A percentile compares a stretch with the other conserved stretches of the same genome.
These are phyloP conservation scores for Drusus annulatus DNA, from an alignment of 1,140 invertebrate genomes.

Conservation along the genomic window DNA sequence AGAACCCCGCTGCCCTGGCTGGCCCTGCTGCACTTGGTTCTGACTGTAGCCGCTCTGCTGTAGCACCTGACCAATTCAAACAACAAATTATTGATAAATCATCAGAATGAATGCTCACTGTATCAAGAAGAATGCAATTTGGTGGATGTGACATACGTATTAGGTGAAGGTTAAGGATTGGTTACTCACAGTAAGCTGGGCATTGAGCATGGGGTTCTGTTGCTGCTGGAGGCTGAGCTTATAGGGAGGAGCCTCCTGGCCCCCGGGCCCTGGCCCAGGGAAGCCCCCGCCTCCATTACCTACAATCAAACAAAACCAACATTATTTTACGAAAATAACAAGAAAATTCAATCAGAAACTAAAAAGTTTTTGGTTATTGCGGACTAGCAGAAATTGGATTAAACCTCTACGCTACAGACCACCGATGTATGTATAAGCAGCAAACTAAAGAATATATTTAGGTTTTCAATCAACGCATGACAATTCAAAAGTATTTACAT, in stretches of 20 bases:
- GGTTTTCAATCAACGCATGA: too few species aligned
- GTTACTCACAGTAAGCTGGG: constrained; percentile 77
- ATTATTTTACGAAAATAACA: too few species aligned
- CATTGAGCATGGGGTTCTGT: constrained; percentile 87
- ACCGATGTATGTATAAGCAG: too few species aligned
- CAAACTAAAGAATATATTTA: too few species aligned
- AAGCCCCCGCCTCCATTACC: constrained; percentile 50
- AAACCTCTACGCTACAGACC: too few species aligned
- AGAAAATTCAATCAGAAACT: too few species aligned
- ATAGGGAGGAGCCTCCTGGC: constrained; percentile 54
- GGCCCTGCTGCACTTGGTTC: constrained; percentile 46
- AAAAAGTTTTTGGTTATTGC: too few species aligned
- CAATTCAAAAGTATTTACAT: too few species aligned
- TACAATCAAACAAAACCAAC: constrained; percentile 8
- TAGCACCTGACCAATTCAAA: constrained; percentile 15
- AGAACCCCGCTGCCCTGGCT: constrained; percentile 61
- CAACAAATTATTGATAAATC: background rate
- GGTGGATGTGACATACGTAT: too few species aligned
- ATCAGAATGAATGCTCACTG: background rate
- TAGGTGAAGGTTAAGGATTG: too few species aligned
- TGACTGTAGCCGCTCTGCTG: constrained; percentile 1
- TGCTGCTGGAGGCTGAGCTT: constrained; percentile 72
- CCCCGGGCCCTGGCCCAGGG: constrained; percentile 22
- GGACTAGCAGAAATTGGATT: too few species aligned
- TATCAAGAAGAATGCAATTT: too few species aligned